These are phyloP conservation scores for Pterostichus niger DNA, from an alignment of 2,888 invertebrate genomes.

Conservation along the genomic window DNA sequence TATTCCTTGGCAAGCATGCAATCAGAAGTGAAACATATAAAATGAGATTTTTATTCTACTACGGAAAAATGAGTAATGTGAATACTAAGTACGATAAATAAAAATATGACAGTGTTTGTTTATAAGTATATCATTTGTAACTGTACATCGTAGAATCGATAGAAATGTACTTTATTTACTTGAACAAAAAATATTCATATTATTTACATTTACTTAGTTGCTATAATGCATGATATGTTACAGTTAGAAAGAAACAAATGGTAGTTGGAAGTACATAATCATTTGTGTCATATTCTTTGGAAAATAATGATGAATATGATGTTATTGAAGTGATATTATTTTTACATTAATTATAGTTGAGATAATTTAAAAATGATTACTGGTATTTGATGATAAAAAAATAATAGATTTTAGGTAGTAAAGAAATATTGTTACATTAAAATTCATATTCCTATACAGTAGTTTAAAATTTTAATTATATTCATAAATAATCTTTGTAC, in stretches of 20 bases:
- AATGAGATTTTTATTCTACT: conserved; percentile 31
- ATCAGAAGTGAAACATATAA: conserved; percentile 20
- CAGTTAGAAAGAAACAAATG: conserved; percentile 27
- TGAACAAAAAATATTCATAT: conserved; percentile 33
- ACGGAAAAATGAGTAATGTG: conserved; percentile 12
- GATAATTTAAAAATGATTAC: too few species aligned
- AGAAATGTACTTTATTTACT: conserved; percentile 23
- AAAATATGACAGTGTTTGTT: conserved; percentile 28
- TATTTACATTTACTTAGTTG: conserved; percentile 42
- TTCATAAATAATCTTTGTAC: too few species aligned
- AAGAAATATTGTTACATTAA: too few species aligned
- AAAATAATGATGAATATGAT: conserved; percentile 19
- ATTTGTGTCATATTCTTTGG: conserved; percentile 10
- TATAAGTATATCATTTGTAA: conserved; percentile 31
- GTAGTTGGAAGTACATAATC: conserved; percentile 11
- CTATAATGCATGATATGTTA: conserved; percentile 37
- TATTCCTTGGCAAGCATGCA: conserved; percentile 9
- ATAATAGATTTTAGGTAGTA: too few species aligned
- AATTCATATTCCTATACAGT: too few species aligned
- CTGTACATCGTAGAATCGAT: conserved; percentile 29
- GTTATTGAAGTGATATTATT: neutral
- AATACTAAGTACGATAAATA: conserved; percentile 22
- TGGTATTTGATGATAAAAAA: too few species aligned
- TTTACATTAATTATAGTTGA: too few species aligned
- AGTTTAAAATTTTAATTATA: too few species aligned